Percentiles rank a stretch among this genome's conserved stretches.
Conservation (phyloP, 2,888 invertebrate genomes). For the Agelastica alni region DNA sequence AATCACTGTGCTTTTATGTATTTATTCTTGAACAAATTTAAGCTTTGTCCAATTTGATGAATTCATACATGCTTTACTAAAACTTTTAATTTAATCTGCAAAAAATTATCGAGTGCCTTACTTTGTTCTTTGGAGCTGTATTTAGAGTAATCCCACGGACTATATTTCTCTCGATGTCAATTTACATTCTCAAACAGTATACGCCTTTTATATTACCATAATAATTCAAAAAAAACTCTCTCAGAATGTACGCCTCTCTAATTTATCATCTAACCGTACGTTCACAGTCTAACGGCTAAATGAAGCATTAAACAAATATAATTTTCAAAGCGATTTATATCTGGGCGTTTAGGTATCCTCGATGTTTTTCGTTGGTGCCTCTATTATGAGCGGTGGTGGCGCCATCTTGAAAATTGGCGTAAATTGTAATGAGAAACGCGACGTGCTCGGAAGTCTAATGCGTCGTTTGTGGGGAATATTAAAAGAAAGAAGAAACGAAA, state of each 20-base stretch:
- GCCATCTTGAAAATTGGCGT: slow-evolving; percentile 33
- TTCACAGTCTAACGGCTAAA: slow-evolving; percentile 47
- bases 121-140: too few species aligned
- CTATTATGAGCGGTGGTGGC: slow-evolving; percentile 43
- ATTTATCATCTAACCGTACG: slow-evolving; percentile 27
- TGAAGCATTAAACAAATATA: slow-evolving; percentile 48
- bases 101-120: too few species aligned
- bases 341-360: slow-evolving; percentile 38
- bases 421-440: slow-evolving; percentile 24
- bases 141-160: slow-evolving; percentile 19
- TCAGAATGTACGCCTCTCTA: slow-evolving; percentile 45
- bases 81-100: not conserved
- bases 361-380: slow-evolving; percentile 44
- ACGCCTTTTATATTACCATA: slow-evolving; percentile 58
- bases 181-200: slow-evolving; percentile 58
- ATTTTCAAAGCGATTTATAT: slow-evolving; percentile 46
- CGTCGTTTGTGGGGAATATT: slow-evolving; percentile 17
- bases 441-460: slow-evolving; percentile 21
- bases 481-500: slow-evolving; percentile 10
- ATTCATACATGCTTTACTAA: too few species aligned
- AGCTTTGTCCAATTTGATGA: too few species aligned
- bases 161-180: slow-evolving; percentile 49
- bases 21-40: too few species aligned
- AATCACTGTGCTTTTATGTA: too few species aligned
- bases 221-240: slow-evolving; percentile 56